Base-by-base conservation (phyloP, 1,140 invertebrate species). In the Pogonus chalceus region DNA sequence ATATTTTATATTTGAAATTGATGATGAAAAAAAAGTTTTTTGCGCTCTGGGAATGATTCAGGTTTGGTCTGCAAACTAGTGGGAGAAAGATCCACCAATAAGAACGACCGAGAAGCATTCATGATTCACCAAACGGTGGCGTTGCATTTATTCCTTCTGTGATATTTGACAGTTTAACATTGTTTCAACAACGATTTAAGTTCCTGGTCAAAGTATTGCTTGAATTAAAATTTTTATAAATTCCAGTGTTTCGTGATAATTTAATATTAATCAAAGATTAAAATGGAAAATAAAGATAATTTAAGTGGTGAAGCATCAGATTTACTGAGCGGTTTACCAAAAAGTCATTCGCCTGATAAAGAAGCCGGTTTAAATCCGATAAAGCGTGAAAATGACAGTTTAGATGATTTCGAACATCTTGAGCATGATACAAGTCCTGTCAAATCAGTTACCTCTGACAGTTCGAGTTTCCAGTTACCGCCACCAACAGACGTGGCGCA, bases 351-450 rank as follows among this genome's bases (percentile, higher is more conserved):
- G 7, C 21, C 24, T n/a, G 20, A 23, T 35, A 22, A 51, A 50
- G 31, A 43, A 43, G 20, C 18, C 43, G n/a, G 10, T 35, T 4
- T 10, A 20, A 20, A 39, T 39, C 9, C 16, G 7, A 16, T 4
- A 39, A 18, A 10, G 16, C 52, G 79, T 31, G 80, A 82, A 49
- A 76, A 79, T 60, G 82, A 84, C 61, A 84, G 82, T 2, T 72
- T 79, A 35, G 82, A 85, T 61, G 83, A 84, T 65, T 84, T 85
- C 65, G 82, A 85, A 62, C 82, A 84, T 64, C 69, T 84, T 52
- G 80, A 79, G 47, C 77, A 78, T 57, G 75, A 76, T 47, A 59
- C 60, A 16, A 66, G 64, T 9, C 64, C 66, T 3, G 58, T 62
- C 23, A 59, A 64, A 50, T 24, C 47, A 24, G 46, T 52, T 18